Evolutionary conservation across 2,113 vertebrate genomes (phyloP).

Genomic region (Pomatorhinus ruficollis): DNA sequence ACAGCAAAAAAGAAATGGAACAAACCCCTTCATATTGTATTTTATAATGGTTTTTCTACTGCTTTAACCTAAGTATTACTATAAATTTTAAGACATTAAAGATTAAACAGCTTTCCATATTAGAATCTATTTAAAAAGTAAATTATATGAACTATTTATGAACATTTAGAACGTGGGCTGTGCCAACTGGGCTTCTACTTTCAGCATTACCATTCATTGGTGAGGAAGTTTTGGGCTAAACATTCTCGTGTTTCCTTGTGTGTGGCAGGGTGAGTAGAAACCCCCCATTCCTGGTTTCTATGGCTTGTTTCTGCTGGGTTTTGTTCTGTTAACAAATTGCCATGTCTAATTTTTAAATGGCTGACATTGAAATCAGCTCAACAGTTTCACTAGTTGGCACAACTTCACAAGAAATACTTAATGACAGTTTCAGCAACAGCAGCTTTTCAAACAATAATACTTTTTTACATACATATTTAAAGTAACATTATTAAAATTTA

Average conservation of each 20-base stretch:
- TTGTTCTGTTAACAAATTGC: slow-evolving; percentile 1
- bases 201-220: slow-evolving; percentile 5
- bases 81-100: slow-evolving; percentile 74
- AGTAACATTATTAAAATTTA: slow-evolving; percentile 72
- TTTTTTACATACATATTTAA: slow-evolving; percentile 71
- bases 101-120: slow-evolving; percentile 72
- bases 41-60: slow-evolving; percentile 67
- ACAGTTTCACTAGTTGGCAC: slow-evolving; percentile 72
- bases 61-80: slow-evolving; percentile 69
- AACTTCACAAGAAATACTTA: slow-evolving; percentile 76
- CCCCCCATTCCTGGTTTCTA: neutral
- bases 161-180: slow-evolving; percentile 73
- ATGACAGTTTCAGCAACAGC: slow-evolving; percentile 72
- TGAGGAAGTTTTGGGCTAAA: neutral
- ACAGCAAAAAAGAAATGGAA: slow-evolving; percentile 70
- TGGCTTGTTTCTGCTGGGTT: slow-evolving; percentile 50
- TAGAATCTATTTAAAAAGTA: slow-evolving; percentile 70
- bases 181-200: slow-evolving; percentile 68
- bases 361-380: slow-evolving; percentile 20
- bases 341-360: neutral
- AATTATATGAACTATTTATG: slow-evolving; percentile 57
- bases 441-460: slow-evolving; percentile 76
- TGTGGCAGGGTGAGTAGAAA: neutral
- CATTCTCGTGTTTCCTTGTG: neutral
- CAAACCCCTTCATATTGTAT: slow-evolving; percentile 71